A percentile compares a stretch with the other conserved stretches of the same genome.
Conservation (phyloP, 92 coral and sea anemone genomes). For the Chrysogorgia sp. region DNA sequence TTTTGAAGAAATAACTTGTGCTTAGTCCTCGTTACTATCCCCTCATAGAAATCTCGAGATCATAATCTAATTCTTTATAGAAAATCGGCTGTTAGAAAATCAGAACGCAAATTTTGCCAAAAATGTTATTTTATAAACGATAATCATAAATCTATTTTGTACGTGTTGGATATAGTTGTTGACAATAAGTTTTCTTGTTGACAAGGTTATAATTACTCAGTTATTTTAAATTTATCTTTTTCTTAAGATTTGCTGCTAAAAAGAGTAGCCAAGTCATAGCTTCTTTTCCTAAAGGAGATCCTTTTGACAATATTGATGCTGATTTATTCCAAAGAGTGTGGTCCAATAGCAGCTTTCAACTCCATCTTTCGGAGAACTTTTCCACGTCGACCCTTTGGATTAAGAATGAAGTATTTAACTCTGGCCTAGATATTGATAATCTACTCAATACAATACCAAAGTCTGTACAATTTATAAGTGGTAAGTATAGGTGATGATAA, state of each 20-base stretch:
- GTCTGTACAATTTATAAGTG: neutral
- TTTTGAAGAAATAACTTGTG: too few species aligned
- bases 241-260: constrained; percentile 31
- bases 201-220: too few species aligned
- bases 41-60: too few species aligned
- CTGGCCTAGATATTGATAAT: constrained; percentile 34
- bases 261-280: constrained; percentile 24
- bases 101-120: too few species aligned
- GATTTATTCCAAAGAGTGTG: constrained; percentile 52
- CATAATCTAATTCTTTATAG: too few species aligned
- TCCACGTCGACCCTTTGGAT: constrained; percentile 24
- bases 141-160: too few species aligned
- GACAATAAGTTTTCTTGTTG: too few species aligned
- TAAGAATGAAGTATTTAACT: constrained; percentile 45
- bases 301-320: constrained; percentile 39
- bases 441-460: constrained; percentile 39
- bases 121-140: too few species aligned
- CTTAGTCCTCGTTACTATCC: too few species aligned
- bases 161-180: too few species aligned
- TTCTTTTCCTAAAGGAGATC: constrained; percentile 30
- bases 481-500: too few species aligned
- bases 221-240: neutral
- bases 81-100: too few species aligned
- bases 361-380: constrained; percentile 41
- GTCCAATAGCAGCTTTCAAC: constrained; percentile 47